A percentile compares a stretch with the other conserved stretches of the same genome.
These are phyloP conservation scores for Procambarus clarkii DNA, from an alignment of 1,140 invertebrate genomes.

Conservation along the genomic window DNA sequence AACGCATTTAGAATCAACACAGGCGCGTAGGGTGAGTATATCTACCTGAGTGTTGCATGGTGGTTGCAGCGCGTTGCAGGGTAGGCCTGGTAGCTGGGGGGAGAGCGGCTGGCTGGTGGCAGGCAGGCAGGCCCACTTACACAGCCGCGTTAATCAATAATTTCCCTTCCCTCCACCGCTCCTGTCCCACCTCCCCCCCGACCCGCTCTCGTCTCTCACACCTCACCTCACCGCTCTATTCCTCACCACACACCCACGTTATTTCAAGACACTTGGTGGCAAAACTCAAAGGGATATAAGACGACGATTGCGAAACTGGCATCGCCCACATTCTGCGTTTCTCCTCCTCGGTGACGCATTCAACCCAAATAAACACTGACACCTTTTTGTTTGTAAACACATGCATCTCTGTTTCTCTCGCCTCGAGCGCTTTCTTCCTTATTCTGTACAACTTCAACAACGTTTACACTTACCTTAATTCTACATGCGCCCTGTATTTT, in stretches of 20 bases:
- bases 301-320: constrained; percentile 44
- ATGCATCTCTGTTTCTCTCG: background rate
- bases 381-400: constrained; percentile 55
- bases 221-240: background rate
- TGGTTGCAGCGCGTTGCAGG: constrained; percentile 65
- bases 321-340: constrained; percentile 59
- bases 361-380: constrained; percentile 66
- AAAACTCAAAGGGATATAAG: background rate
- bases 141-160: constrained; percentile 66
- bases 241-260: background rate
- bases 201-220: constrained; percentile 6
- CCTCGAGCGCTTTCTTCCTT: background rate
- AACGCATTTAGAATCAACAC: too few relatives aligned
- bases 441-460: constrained; percentile 14
- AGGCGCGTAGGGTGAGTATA: background rate
- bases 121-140: constrained; percentile 51
- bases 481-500: constrained; percentile 71
- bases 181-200: constrained; percentile 26
- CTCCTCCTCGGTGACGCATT: constrained; percentile 60
- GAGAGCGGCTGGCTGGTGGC: constrained; percentile 35
- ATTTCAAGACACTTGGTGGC: background rate
- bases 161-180: constrained; percentile 60
- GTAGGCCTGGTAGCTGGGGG: constrained; percentile 61
- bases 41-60: constrained; percentile 62
- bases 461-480: constrained; percentile 63